Evolutionary conservation across 37 sponge, comb jelly and placozoan species (phyloP).

Genomic region (Beroe ovata): DNA sequence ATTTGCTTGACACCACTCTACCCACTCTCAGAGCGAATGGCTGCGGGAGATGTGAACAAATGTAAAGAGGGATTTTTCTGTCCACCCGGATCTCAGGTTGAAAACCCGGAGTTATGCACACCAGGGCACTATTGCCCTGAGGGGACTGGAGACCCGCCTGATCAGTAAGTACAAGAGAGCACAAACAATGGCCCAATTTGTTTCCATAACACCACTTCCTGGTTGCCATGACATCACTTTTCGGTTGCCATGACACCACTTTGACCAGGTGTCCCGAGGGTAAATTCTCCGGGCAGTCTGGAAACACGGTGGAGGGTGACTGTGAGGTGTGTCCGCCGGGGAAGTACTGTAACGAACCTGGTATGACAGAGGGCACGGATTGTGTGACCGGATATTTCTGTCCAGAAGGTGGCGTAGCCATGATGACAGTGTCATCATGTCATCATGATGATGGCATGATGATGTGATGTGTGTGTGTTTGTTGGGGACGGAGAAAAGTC

Average conservation of each 20-base stretch:
- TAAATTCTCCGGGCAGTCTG: slow-evolving; percentile 4
- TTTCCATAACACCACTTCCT: too few species aligned
- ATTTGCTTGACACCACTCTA: neutral
- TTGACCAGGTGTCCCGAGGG: slow-evolving; percentile 33
- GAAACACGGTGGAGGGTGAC: neutral
- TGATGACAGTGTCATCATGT: neutral
- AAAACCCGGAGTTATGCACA: slow-evolving; percentile 32
- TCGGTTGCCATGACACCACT: too few species aligned
- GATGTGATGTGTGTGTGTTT: too few species aligned
- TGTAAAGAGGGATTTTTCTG: slow-evolving; percentile 68
- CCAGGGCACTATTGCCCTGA: slow-evolving; percentile 69
- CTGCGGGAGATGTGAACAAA: neutral
- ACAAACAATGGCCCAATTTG: neutral
- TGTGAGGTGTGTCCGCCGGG: slow-evolving; percentile 6
- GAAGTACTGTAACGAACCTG: slow-evolving; percentile 49
- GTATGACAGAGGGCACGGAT: neutral
- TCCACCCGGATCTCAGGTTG: slow-evolving; percentile 54
- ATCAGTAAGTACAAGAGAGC: neutral
- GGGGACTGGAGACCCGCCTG: slow-evolving; percentile 48
- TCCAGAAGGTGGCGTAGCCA: slow-evolving; percentile 19
- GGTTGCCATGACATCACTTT: too few species aligned
- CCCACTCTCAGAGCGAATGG: slow-evolving; percentile 29
- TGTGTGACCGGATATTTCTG: slow-evolving; percentile 10
- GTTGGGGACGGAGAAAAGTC: too few species aligned
- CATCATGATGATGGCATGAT: neutral